Evolutionary conservation across 2,113 vertebrate genomes (phyloP), one percentile per base, ranked within the genome.

Genomic region (Fukomys damarensis): DNA sequence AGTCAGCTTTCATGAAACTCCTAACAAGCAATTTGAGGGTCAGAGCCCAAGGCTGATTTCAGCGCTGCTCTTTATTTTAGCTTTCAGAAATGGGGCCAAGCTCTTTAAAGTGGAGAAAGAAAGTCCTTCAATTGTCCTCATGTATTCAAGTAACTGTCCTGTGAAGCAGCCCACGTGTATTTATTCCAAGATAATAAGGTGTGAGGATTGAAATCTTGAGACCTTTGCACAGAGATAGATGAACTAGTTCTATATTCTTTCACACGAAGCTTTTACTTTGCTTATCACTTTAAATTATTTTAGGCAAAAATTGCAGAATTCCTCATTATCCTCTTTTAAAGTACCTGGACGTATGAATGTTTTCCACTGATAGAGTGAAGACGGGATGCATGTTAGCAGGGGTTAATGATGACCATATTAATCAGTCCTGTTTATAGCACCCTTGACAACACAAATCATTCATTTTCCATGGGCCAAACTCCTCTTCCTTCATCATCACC

Each of bases 1-100:
- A 79, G 65, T 97, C 94, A 91, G 94, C 97, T 98, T 98, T 98
- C 97, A 98, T 97, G 97, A 80, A 97, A 98, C 98, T 98, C 98
- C 98, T 98, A 98, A 98, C 97, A 98, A 98, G 97, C 98, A 98
- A 97, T 97, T 98, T 98, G 97, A 98, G 97, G 98, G 98, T 96
- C 97, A 97, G 80, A 96, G 97, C 91, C 97, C 97, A 97, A 90
- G 94, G 97, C 97, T 96, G 76, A 3, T 41, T 68, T 94, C 92
- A 98, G 96, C 92, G 96, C 96, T 93, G 86, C 97, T 97, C 95
- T 97, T 95, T 91, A 93, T 93, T 98, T 98, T 96, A 98, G 97
- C 96, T 98, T 97, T 96, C 96, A 98, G 97, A 98, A 98, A 93
- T 94, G 91, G 93, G 97, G 97, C 97, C 96, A 98, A 97, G 93